These are phyloP conservation scores for Umimayanthus chanpuru DNA, from an alignment of 92 coral and sea anemone genomes.

Conservation along the genomic window DNA sequence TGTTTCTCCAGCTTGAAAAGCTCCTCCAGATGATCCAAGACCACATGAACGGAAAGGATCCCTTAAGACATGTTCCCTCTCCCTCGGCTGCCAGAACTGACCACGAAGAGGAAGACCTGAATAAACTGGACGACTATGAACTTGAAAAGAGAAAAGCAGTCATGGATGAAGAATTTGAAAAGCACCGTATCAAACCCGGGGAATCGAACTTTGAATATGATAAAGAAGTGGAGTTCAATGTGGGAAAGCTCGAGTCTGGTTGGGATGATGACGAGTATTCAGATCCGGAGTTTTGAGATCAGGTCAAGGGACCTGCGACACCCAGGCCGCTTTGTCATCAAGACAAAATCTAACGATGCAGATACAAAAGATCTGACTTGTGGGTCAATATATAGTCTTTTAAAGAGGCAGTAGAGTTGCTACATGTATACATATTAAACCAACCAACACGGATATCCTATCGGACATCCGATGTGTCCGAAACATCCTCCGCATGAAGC, in stretches of 20 bases:
- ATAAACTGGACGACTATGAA: constrained; percentile 80
- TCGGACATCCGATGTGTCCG: too few species aligned
- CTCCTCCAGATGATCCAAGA: constrained; percentile 84
- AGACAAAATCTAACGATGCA: too few species aligned
- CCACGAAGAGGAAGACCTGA: constrained; percentile 72
- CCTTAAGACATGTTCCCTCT: constrained; percentile 35
- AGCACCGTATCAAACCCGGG: constrained; percentile 80
- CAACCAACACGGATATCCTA: too few species aligned
- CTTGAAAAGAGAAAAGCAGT: constrained; percentile 77
- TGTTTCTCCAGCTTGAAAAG: constrained; percentile 69
- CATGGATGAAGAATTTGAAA: constrained; percentile 88
- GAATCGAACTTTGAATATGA: constrained; percentile 90
- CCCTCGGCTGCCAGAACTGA: constrained; percentile 38
- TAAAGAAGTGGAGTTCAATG: constrained; percentile 84
- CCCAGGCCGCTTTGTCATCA: too few species aligned
- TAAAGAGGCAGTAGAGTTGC: too few species aligned
- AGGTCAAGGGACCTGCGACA: not conserved
- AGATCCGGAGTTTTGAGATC: constrained; percentile 86
- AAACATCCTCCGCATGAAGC: too few species aligned
- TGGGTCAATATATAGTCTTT: too few species aligned
- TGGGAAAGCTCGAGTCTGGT: constrained; percentile 84
- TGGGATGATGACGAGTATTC: constrained; percentile 98
- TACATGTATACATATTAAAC: too few species aligned
- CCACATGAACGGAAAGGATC: constrained; percentile 72
- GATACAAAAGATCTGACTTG: too few species aligned